phyloP scores from a whole-genome alignment of 2,113 vertebrate genomes.

The Malurus melanocephalus region DNA sequence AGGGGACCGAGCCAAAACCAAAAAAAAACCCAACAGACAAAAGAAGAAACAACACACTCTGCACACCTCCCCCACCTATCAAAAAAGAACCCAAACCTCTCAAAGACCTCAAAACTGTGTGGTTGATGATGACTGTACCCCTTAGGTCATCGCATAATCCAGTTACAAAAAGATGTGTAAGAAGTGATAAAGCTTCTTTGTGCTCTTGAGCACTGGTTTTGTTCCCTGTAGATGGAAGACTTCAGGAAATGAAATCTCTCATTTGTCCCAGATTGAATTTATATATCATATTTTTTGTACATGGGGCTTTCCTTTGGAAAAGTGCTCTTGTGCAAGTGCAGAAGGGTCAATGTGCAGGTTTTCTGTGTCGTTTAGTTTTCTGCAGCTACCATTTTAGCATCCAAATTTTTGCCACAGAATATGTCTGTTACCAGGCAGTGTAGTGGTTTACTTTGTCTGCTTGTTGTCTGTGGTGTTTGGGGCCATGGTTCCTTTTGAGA shows the following conservation, averaged over 20 bases:
- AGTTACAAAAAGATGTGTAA: not conserved
- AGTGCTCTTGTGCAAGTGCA: not conserved
- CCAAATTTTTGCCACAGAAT: not conserved
- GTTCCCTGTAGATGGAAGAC: not conserved
- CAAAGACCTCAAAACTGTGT: not conserved
- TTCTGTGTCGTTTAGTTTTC: not conserved
- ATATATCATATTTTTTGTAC: not conserved
- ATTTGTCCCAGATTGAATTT: not conserved
- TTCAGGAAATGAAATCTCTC: not conserved
- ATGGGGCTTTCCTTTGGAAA: not conserved
- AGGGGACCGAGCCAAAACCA: not conserved
- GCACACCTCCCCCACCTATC: too few species aligned
- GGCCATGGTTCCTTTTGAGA: not conserved
- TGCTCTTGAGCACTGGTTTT: not conserved
- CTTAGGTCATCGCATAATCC: not conserved
- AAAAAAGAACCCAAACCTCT: not conserved
- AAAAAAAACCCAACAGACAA: not conserved
- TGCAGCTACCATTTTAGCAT: not conserved
- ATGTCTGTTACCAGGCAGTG: fast-evolving
- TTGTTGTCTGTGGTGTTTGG: not conserved
- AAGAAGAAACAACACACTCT: not conserved
- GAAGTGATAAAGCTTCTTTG: not conserved
- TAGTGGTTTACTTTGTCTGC: not conserved
- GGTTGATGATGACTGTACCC: not conserved
- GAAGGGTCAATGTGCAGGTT: not conserved